Evolutionary conservation across 2,113 vertebrate species (phyloP), one percentile per base, ranked within the genome.

Genomic region (Oreotrochilus melanogaster): DNA sequence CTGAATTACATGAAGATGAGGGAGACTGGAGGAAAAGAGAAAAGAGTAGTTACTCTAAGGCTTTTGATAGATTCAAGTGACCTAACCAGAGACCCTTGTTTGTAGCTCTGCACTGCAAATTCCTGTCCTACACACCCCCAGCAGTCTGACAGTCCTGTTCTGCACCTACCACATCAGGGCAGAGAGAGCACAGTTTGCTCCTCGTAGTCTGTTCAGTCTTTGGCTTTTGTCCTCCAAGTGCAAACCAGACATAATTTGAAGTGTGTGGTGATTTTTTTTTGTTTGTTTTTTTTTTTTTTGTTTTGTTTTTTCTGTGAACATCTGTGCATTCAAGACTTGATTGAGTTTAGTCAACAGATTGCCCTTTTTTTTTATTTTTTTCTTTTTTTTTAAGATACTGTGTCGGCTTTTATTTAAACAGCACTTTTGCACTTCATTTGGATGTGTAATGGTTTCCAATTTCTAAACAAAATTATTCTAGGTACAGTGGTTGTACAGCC

Each of bases 401-500:
- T 81, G n/a, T 94, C 93, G 70, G 42, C 61, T 94, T 89, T 95
- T 86, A 82, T 95, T 94, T 88, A 65, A 94, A 81, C 58, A 87
- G 83, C 93, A 94, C 81, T 97, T 97, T 96, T 97, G 95, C 94
- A 95, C 97, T 98, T 98, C 96, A 92, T 45, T 96, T 97, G 96
- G 96, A 97, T 98, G 96, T 97, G 94, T 98, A 98, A 98, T 98
- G 97, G 94, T 98, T 98, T 98, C 97, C 92, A 93, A 94, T 92
- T 96, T 97, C 97, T 98, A 97, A 98, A 97, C 96, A 80, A 98
- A 98, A 98, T 98, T 83, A 96, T 98, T 98, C 97, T 98, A 99
- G 99, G 99, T 96, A 99, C 99, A 94, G 98, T 99, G 97, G 98
- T 99, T 95, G 99, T 99, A 97, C 99, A 98, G 78, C 99, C 99